Evolutionary conservation across 1,140 invertebrate genomes (phyloP).

Genomic region (Anadara kagoshimensis): DNA sequence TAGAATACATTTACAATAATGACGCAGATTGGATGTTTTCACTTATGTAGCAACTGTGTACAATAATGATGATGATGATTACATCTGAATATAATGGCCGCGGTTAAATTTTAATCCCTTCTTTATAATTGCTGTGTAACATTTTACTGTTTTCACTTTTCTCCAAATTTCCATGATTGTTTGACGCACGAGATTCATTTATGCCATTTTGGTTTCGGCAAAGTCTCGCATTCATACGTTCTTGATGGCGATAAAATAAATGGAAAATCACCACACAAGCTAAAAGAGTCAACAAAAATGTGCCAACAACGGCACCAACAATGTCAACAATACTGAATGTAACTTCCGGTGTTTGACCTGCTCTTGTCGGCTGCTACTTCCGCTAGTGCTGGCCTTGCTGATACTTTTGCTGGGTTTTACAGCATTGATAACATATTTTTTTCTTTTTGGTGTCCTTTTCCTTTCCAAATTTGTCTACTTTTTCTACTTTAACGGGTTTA

Average conservation of each 20-base stretch:
- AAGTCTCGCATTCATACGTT: too few relatives aligned
- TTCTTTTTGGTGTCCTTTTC: slow-evolving; percentile 18
- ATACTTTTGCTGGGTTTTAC: not conserved
- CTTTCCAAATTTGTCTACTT: slow-evolving; percentile 16
- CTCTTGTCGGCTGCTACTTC: not conserved
- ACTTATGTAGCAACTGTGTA: too few relatives aligned
- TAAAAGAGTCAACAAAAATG: slow-evolving; percentile 69
- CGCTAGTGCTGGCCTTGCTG: not conserved
- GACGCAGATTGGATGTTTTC: too few relatives aligned
- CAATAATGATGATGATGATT: too few relatives aligned
- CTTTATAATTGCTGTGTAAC: too few relatives aligned
- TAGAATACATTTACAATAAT: too few relatives aligned
- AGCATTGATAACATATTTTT: slow-evolving; percentile 10
- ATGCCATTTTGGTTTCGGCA: too few relatives aligned
- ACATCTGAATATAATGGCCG: too few relatives aligned
- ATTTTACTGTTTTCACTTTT: too few relatives aligned
- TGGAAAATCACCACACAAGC: slow-evolving; percentile 66
- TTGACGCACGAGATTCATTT: too few relatives aligned
- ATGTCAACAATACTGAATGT: slow-evolving; percentile 55
- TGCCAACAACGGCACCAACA: slow-evolving; percentile 69
- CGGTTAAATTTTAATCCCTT: too few relatives aligned
- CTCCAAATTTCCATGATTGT: too few relatives aligned
- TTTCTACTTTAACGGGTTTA: slow-evolving; percentile 20
- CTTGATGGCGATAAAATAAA: slow-evolving; percentile 53
- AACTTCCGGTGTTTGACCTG: not conserved